These are phyloP conservation scores for Macroramphosus scolopax DNA, from an alignment of 2,797 vertebrate species.

Conservation along the genomic window DNA sequence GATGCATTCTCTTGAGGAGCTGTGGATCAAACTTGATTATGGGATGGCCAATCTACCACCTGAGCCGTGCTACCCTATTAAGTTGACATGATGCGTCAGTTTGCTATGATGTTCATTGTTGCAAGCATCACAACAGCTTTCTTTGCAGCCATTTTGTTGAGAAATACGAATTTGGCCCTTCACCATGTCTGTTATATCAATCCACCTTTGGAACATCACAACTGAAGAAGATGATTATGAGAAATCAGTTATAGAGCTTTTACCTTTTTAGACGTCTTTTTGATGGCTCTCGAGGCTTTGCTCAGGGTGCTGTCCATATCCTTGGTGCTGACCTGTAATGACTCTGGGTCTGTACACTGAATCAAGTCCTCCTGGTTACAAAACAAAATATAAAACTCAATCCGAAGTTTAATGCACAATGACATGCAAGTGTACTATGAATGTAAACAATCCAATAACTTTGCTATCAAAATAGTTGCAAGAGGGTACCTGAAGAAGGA, in stretches of 20 bases:
- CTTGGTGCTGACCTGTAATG: slow-evolving; percentile 94
- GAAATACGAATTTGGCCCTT: too few relatives aligned
- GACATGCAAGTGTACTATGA: slow-evolving; percentile 5
- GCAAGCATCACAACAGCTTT: too few relatives aligned
- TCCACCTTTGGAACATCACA: not conserved
- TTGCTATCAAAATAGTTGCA: slow-evolving; percentile 38
- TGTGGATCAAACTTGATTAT: too few relatives aligned
- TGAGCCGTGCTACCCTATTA: too few relatives aligned
- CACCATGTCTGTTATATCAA: too few relatives aligned
- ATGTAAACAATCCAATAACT: slow-evolving; percentile 23
- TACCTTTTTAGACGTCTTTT: slow-evolving; percentile 98
- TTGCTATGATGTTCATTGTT: too few relatives aligned
- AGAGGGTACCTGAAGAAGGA: slow-evolving; percentile 15
- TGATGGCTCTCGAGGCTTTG: slow-evolving; percentile 95
- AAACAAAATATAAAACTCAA: slow-evolving; percentile 28
- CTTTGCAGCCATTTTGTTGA: too few relatives aligned
- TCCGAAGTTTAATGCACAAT: slow-evolving; percentile 10
- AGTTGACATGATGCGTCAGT: too few relatives aligned
- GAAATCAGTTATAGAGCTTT: slow-evolving; percentile 7
- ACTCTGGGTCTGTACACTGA: slow-evolving; percentile 89
- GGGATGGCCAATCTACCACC: too few relatives aligned
- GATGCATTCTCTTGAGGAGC: too few relatives aligned
- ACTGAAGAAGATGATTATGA: not conserved
- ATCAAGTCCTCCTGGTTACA: slow-evolving; percentile 90
- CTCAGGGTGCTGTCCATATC: slow-evolving; percentile 99